These are phyloP conservation scores for Phymorhynchus buccinoides DNA, from an alignment of 1,140 invertebrate genomes.

Conservation along the genomic window DNA sequence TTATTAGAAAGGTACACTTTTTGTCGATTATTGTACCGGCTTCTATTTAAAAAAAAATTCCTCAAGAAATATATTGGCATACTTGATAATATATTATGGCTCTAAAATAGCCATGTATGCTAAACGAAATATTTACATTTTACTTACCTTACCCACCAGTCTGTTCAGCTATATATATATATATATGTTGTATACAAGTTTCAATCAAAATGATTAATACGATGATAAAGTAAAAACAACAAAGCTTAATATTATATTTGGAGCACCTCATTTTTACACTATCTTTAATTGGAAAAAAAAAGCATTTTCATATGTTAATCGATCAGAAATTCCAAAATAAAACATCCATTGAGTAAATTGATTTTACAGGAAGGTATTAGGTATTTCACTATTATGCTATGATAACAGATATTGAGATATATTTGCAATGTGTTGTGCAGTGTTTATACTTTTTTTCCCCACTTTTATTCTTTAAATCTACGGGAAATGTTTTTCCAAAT, in stretches of 20 bases:
- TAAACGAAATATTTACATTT: conserved; percentile 27
- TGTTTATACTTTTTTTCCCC: conserved; percentile 39
- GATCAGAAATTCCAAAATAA: conserved; percentile 35
- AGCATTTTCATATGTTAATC: not conserved
- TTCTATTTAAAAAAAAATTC: conserved; percentile 36
- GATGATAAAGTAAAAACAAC: not conserved
- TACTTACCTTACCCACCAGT: conserved; percentile 46
- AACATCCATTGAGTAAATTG: conserved; percentile 24
- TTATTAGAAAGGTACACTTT: conserved; percentile 57
- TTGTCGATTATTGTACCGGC: conserved; percentile 44
- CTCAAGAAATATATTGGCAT: conserved; percentile 32
- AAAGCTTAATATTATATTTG: not conserved
- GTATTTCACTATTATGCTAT: conserved; percentile 23
- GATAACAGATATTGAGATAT: conserved; percentile 43
- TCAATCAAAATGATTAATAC: conserved; percentile 41
- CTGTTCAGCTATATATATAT: conserved; percentile 51
- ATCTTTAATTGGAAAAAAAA: not conserved
- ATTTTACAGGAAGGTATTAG: not conserved
- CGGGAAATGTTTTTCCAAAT: conserved; percentile 47
- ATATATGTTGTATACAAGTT: conserved; percentile 44
- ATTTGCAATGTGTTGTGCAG: conserved; percentile 39
- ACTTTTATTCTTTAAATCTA: too few species aligned
- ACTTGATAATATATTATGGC: conserved; percentile 29
- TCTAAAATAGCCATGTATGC: not conserved
- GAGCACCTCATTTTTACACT: not conserved